phyloP scores from a whole-genome alignment of 2,113 vertebrate genomes.

The Apteryx owenii region DNA sequence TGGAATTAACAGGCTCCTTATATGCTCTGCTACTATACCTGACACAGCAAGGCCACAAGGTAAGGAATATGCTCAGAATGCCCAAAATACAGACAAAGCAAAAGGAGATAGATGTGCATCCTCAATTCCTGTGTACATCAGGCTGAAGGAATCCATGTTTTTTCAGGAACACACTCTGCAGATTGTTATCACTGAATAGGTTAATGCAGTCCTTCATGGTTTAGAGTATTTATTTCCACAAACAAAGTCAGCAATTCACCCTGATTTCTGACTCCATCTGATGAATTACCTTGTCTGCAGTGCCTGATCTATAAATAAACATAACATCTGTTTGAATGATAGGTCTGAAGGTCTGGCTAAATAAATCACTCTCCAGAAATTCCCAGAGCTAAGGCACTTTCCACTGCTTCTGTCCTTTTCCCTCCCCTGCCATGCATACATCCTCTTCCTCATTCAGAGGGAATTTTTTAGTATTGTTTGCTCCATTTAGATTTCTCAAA shows the following conservation, averaged over 20 bases:
- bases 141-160: neutral
- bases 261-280: slow-evolving; percentile 27
- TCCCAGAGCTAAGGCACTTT: neutral
- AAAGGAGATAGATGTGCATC: neutral
- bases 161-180: neutral
- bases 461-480: neutral
- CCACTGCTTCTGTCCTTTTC: neutral
- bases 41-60: neutral
- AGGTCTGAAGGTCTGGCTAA: slow-evolving; percentile 16
- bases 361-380: slow-evolving; percentile 49
- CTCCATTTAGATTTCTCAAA: neutral
- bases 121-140: neutral
- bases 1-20: neutral
- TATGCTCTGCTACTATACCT: neutral
- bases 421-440: neutral
- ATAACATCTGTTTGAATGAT: slow-evolving; percentile 45
- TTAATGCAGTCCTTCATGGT: neutral
- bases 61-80: neutral
- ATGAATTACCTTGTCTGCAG: slow-evolving; percentile 50
- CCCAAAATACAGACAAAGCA: accelerated
- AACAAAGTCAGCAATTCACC: neutral
- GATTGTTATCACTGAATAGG: neutral
- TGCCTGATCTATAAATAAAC: slow-evolving; percentile 51
- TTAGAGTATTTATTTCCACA: neutral
- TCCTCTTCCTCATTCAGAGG: neutral